Conservation (phyloP, 2,888 invertebrate species). For the Spodoptera exigua region DNA sequence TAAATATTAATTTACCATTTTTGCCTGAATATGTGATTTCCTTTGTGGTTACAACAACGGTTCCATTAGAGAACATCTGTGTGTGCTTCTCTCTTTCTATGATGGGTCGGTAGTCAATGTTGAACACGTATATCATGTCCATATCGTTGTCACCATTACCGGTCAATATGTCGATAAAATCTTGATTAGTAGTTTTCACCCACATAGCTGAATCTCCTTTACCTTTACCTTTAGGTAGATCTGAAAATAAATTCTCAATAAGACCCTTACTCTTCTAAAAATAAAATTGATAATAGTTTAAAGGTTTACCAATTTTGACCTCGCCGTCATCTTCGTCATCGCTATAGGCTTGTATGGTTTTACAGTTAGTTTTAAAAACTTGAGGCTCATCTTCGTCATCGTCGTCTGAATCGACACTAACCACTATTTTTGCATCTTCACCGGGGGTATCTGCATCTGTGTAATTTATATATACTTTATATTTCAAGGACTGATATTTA, state of each 20-base stretch:
- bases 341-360: neutral
- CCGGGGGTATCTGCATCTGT: slow-evolving; percentile 4
- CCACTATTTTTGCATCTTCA: slow-evolving; percentile 9
- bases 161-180: slow-evolving; percentile 31
- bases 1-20: slow-evolving; percentile 41
- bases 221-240: no score
- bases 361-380: neutral
- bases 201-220: slow-evolving; percentile 30
- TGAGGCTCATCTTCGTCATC: slow-evolving; percentile 3
- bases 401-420: slow-evolving; percentile 26
- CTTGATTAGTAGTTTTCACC: slow-evolving; percentile 37
- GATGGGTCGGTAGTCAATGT: slow-evolving; percentile 60
- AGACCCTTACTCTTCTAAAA: no score
- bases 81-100: slow-evolving; percentile 65
- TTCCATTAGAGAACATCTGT: slow-evolving; percentile 72
- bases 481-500: slow-evolving; percentile 1
- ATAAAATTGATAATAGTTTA: no score
- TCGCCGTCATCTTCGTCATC: slow-evolving; percentile 16
- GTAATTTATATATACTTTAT: slow-evolving; percentile 12
- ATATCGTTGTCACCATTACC: slow-evolving; percentile 21
- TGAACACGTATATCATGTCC: slow-evolving; percentile 64
- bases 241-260: no score
- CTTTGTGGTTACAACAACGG: slow-evolving; percentile 65
- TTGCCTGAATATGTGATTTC: slow-evolving; percentile 49
- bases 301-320: slow-evolving; percentile 33